A percentile compares a stretch with the other conserved stretches of the same genome.
These are phyloP conservation scores for Vireo altiloquus DNA, from an alignment of 2,113 vertebrate species.

Conservation along the genomic window DNA sequence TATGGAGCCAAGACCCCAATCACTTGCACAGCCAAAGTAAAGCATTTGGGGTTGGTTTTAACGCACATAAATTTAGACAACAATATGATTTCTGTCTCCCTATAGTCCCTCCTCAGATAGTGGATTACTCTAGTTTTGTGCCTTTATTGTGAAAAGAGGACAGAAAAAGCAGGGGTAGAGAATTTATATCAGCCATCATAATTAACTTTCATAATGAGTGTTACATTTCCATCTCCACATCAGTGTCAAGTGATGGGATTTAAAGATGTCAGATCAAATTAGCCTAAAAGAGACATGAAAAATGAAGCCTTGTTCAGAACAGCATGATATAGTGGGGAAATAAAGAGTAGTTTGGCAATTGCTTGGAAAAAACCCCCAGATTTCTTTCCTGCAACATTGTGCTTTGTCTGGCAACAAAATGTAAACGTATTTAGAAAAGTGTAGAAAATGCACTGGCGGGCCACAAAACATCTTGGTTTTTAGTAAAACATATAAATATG, in stretches of 20 bases:
- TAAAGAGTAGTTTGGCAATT: not conserved
- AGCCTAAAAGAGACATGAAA: not conserved
- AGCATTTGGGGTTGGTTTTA: not conserved
- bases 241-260: not conserved
- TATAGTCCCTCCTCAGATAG: not conserved
- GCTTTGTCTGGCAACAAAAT: not conserved
- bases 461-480: not conserved
- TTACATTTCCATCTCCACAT: not conserved
- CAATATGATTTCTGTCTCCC: not conserved
- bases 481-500: not conserved
- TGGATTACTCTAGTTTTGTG: not conserved
- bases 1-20: not conserved
- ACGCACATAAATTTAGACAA: not conserved
- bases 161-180: not conserved
- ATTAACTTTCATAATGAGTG: not conserved
- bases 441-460: not conserved
- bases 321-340: not conserved
- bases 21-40: not conserved
- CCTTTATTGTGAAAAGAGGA: not conserved
- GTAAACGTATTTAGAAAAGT: not conserved
- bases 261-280: not conserved
- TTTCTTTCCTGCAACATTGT: not conserved
- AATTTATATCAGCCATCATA: not conserved
- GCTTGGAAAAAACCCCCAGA: not conserved
- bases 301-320: not conserved